Evolutionary conservation across 2,888 invertebrate genomes (phyloP).

Genomic region (Platycheirus rosarum): DNA sequence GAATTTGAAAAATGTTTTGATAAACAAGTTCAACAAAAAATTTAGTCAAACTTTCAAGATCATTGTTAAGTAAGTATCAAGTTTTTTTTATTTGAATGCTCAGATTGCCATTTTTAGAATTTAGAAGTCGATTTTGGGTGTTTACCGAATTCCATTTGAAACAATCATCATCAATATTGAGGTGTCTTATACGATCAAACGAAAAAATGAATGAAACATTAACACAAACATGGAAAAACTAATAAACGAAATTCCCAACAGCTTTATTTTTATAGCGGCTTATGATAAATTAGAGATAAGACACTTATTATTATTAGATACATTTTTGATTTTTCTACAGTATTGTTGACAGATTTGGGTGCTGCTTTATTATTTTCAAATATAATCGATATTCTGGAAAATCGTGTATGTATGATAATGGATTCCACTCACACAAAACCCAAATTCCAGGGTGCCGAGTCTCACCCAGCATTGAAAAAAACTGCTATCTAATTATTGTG

Average conservation of each 20-base stretch:
- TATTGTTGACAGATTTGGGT: too few relatives aligned
- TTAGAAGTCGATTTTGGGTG: neutral
- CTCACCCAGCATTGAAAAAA: neutral
- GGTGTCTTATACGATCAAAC: neutral
- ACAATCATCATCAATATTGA: neutral
- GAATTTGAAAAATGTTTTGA: constrained; percentile 41
- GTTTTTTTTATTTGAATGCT: neutral
- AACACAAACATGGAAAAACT: neutral
- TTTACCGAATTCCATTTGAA: neutral
- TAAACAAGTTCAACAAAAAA: constrained; percentile 8
- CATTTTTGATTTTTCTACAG: too few relatives aligned
- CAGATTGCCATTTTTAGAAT: neutral
- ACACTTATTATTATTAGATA: too few relatives aligned
- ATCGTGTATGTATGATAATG: too few relatives aligned
- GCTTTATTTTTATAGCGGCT: neutral
- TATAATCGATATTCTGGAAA: neutral
- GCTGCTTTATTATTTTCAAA: too few relatives aligned
- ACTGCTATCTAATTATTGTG: too few relatives aligned
- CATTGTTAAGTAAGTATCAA: neutral
- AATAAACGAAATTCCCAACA: neutral
- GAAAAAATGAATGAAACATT: neutral
- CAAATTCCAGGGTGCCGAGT: neutral
- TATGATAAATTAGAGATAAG: neutral
- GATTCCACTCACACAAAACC: neutral
- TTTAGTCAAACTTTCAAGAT: constrained; percentile 22